Base-by-base conservation (phyloP, 2,797 vertebrate species). In the Fratercula arctica region DNA sequence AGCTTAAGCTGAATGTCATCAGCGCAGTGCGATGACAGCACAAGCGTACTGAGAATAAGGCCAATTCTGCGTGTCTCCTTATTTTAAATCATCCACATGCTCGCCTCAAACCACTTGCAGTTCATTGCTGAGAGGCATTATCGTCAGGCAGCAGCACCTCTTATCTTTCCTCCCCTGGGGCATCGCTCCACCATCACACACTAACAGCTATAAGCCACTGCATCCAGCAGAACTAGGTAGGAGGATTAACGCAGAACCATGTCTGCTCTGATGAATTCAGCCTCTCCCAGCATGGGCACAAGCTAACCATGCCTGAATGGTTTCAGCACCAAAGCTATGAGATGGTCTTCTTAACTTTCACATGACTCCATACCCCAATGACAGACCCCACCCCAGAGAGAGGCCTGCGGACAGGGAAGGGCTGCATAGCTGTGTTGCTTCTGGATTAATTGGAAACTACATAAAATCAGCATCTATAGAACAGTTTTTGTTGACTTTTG, bases 1-100 rank as follows among this genome's bases (percentile, higher is more conserved):
- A 95, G 91, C 84, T 91, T 91, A 76, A 90, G 67, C 80, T 93
- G 76, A 81, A n/a, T 73, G 91, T 79, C 91, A 90, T 83, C 95
- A 96, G 87, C 26, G 0, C 61, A 93, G 89, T 2, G 3, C 19
- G 48, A 81, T 96, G 76, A 93, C 48, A 25, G 80, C 91, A 91
- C 93, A 94, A 81, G 94, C 26, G 16, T 87, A 89, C 85, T 13
- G 18, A 87, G 81, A 95, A 75, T 63, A 91, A 33, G 45, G 46
- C 41, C 63, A 87, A 26, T 77, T 82, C 95, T 95, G 66, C 41
- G 6, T 83, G 92, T 59, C 51, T 95, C 80, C 86, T 70, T 82
- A 45, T 86, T 75, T 96, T 93, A 96, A 87, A 89, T 85, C 81
- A 86, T 89, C 87, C 84, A 78, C 76, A 63, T 51, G 54, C 50